Evolutionary conservation across 2,888 invertebrate genomes (phyloP).

Genomic region (Netelia virgata): DNA sequence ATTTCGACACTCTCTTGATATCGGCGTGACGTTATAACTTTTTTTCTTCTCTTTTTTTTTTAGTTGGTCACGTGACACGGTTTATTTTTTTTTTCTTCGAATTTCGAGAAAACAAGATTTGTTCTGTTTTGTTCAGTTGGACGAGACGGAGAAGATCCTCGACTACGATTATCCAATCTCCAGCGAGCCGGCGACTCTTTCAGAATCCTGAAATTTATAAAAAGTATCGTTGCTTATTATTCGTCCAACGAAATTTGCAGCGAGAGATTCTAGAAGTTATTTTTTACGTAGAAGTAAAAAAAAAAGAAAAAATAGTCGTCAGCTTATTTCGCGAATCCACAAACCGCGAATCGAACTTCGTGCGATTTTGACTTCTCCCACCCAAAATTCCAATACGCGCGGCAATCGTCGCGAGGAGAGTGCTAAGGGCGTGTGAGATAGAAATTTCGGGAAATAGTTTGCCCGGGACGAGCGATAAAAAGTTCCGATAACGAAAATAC

Average conservation of each 20-base stretch:
- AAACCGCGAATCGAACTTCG: conserved; percentile 10
- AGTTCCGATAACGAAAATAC: conserved; percentile 21
- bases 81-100: background rate
- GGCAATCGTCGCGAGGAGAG: background rate
- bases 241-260: background rate
- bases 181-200: conserved; percentile 2
- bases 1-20: conserved; percentile 26
- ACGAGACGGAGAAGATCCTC: background rate
- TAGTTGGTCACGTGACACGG: background rate
- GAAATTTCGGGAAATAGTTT: conserved; percentile 17
- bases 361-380: background rate
- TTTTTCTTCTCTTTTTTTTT: conserved; percentile 16
- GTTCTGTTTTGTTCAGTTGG: conserved; percentile 4
- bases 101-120: conserved; percentile 3
- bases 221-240: conserved; percentile 22
- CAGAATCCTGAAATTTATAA: conserved; percentile 38
- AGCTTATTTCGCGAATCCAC: conserved; percentile 6
- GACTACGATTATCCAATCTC: conserved; percentile 1
- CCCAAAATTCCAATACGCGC: background rate
- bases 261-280: too few relatives aligned
- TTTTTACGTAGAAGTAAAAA: background rate
- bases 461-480: conserved; percentile 13
- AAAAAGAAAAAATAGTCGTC: conserved; percentile 14
- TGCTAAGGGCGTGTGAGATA: background rate
- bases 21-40: background rate